Evolutionary conservation across 2,797 vertebrate species (phyloP), one percentile per base, ranked within the genome.

Genomic region (Stomatorhinus walkeri): DNA sequence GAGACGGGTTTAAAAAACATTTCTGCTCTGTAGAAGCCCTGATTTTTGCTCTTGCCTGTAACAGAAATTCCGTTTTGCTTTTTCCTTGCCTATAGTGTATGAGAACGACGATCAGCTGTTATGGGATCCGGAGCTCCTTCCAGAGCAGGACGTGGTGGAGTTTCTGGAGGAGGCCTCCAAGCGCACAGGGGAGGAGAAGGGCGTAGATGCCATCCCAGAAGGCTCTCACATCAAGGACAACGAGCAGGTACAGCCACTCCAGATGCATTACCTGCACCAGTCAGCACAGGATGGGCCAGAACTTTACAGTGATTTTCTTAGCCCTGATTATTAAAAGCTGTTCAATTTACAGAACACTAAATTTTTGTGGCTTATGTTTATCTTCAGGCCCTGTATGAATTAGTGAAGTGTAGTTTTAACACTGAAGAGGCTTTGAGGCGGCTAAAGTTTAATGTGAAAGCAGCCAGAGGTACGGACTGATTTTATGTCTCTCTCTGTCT

Each of bases 191-290:
- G 97, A 98, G 51, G 97, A 99, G 92, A 97, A 96, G 51, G 98
- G 97, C 40, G 95, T 98, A 32, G 96, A 98, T 89, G 97, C 97
- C 1, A 97, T 99, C 92, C 98, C 98, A 32, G 97, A 99, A 92
- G 98, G 97, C 19, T 97, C 96, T 2, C 98, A 99, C n/a, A 97
- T 99, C 91, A 99, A 99, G 94, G 98, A 99, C 93, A 99, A 99
- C 0, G 98, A 99, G 91, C 98, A 99, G 97, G 98, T 98, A 92
- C 0, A 0, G 61, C 4, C 59, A 22, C 16, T 51, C 16, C 59
- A 5, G 4, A 40, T 7, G n/a, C 46, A 59, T 59, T 2, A 22
- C 19, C 56, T 59, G 56, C 19, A 59, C 7, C 56, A 22, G 56
- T 22, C 56, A 22, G 16, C 40, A 46, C 76, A 46, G 76, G 7